Evolutionary conservation across 2,113 vertebrate genomes (phyloP), one percentile per base, ranked within the genome.

Genomic region (Ornithorhynchus anatinus): DNA sequence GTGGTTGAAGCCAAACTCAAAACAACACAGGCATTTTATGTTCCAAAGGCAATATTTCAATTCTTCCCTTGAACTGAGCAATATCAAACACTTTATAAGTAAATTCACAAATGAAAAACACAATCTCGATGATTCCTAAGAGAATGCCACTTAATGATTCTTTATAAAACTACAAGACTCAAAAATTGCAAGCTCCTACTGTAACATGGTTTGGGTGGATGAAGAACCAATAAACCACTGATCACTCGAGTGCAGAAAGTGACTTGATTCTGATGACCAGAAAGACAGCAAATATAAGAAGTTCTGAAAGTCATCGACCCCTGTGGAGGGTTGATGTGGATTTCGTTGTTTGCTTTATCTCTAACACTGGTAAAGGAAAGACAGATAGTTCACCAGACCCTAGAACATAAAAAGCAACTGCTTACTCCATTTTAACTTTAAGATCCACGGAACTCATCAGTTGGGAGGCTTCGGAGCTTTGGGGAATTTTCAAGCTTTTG

Each of bases 31-130:
- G 61, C 50, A 84, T 60, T 20, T 75, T 81, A 85, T 80, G 83
- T 83, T 81, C 81, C 81, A 78, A 78, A 85, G 81, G 84, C 83
- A 75, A 78, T 75, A 9, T 39, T 72, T 64, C 67, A 40, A 53
- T 61, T 75, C 68, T 75, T 79, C 73, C 25, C 77, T 67, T 78
- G 78, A 79, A 70, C 32, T 13, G 70, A 80, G 81, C 15, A 7
- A 48, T 80, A 54, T 72, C 78, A 77, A 58, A 81, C 72, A 85
- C 72, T 33, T 59, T 50, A 19, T 59, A n/a, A 77, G 69, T 68
- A 72, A 80, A 72, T 75, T 84, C 64, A 70, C 72, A 65, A n/a
- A 48, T 31, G 83, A 63, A 77, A 31, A 77, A 78, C 60, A 81
- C 64, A n/a, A n/a, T 81, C 45, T 67, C 77, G 65, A 88, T 67